Conservation (phyloP, 2,113 vertebrate species). For the Aix galericulata region DNA sequence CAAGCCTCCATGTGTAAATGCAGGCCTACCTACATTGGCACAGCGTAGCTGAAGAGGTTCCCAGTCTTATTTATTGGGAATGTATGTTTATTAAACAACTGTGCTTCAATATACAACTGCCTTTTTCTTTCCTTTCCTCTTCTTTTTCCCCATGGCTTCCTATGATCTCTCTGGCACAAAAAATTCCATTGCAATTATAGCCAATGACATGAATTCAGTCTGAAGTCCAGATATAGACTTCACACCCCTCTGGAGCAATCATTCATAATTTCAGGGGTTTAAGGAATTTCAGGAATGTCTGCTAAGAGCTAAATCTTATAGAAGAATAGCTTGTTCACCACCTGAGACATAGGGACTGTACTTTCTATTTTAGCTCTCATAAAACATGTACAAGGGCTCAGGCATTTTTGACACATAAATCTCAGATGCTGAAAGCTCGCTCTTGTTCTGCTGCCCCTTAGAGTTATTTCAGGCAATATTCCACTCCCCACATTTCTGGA, state of each 20-base stretch:
- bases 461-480: constrained; percentile 28
- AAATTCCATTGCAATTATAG: not conserved
- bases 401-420: constrained; percentile 64
- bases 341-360: constrained; percentile 17
- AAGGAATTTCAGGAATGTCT: not conserved
- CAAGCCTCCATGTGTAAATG: not conserved
- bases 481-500: not conserved
- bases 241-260: not conserved
- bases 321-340: not conserved
- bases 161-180: not conserved
- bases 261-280: not conserved
- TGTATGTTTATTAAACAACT: not conserved
- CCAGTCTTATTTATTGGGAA: not conserved
- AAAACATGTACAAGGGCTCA: constrained; percentile 56
- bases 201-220: not conserved
- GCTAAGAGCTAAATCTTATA: constrained; percentile 48
- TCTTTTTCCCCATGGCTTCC: not conserved
- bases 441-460: constrained; percentile 37
- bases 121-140: not conserved
- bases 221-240: not conserved
- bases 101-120: not conserved
- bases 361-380: constrained; percentile 63
- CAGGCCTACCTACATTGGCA: not conserved
- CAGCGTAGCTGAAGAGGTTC: not conserved
- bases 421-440: constrained; percentile 42